phyloP scores from a whole-genome alignment of 1,140 invertebrate species.

The Drosophila mauritiana region DNA sequence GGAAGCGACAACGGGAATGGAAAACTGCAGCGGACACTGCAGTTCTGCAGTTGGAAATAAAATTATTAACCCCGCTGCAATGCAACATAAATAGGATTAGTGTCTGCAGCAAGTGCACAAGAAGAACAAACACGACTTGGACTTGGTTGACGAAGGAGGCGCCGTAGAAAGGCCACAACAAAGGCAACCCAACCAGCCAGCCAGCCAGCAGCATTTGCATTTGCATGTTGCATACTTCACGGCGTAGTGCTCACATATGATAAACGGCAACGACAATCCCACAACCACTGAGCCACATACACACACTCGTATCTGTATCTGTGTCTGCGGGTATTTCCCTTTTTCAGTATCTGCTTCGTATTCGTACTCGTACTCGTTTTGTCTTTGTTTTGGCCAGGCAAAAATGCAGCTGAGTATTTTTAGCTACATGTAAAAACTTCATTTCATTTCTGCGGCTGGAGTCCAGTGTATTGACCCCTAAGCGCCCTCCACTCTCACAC shows the following conservation, averaged over 20 bases:
- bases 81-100: constrained; percentile 84
- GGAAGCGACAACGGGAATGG: constrained; percentile 47
- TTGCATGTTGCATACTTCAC: constrained; percentile 81
- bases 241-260: constrained; percentile 70
- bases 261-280: constrained; percentile 76
- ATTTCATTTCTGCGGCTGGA: constrained; percentile 67
- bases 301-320: constrained; percentile 9
- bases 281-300: constrained; percentile 38
- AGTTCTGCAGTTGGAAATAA: constrained; percentile 73
- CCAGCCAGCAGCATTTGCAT: constrained; percentile 52
- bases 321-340: constrained; percentile 24
- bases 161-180: constrained; percentile 36
- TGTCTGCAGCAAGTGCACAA: constrained; percentile 71
- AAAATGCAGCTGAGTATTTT: constrained; percentile 77
- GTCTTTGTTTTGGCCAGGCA: constrained; percentile 50
- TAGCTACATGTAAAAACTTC: constrained; percentile 73
- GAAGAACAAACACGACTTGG: constrained; percentile 34
- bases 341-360: constrained; percentile 38
- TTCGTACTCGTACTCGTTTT: constrained; percentile 12
- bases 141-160: constrained; percentile 14
- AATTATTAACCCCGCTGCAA: constrained; percentile 83
- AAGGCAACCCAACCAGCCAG: not conserved
- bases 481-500: constrained; percentile 18
- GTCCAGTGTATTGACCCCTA: constrained; percentile 78
- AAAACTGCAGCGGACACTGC: constrained; percentile 56